These are phyloP conservation scores for Coenobita brevimanus DNA, from an alignment of 1,140 invertebrate species.

Conservation along the genomic window DNA sequence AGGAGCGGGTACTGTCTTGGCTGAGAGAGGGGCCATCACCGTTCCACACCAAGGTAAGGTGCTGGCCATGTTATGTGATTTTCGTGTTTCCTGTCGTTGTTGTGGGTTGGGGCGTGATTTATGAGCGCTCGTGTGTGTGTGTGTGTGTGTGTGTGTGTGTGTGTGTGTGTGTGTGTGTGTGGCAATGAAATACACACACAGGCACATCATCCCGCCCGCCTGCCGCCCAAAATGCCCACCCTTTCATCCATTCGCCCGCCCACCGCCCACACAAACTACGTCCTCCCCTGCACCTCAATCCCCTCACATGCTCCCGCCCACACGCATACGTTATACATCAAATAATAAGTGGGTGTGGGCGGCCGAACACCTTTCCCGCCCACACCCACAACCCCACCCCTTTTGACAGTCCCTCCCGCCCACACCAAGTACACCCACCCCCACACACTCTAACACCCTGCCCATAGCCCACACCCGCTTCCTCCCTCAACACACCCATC, in stretches of 20 bases:
- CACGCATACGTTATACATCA: too few species aligned
- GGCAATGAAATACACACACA: too few species aligned
- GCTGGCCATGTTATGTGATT: constrained; percentile 37
- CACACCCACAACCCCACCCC: too few species aligned
- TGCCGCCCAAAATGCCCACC: background rate
- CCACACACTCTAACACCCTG: too few species aligned
- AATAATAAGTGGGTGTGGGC: too few species aligned
- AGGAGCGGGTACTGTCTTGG: background rate
- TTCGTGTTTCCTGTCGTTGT: constrained; percentile 52
- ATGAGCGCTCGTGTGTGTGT: background rate
- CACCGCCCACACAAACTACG: background rate
- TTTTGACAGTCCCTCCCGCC: too few species aligned
- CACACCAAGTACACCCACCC: too few species aligned
- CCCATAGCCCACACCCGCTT: too few species aligned
- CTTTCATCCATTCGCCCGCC: background rate
- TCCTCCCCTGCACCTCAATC: too few species aligned
- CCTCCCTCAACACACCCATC: too few species aligned
- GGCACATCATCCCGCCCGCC: background rate
- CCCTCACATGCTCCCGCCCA: background rate
- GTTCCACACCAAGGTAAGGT: constrained; percentile 17
- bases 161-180: background rate
- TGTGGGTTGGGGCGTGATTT: background rate
- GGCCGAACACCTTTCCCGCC: too few species aligned
- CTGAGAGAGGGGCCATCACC: background rate
- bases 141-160: background rate